phyloP scores from a whole-genome alignment of 2,113 vertebrate genomes.

The Anarrhichthys ocellatus region DNA sequence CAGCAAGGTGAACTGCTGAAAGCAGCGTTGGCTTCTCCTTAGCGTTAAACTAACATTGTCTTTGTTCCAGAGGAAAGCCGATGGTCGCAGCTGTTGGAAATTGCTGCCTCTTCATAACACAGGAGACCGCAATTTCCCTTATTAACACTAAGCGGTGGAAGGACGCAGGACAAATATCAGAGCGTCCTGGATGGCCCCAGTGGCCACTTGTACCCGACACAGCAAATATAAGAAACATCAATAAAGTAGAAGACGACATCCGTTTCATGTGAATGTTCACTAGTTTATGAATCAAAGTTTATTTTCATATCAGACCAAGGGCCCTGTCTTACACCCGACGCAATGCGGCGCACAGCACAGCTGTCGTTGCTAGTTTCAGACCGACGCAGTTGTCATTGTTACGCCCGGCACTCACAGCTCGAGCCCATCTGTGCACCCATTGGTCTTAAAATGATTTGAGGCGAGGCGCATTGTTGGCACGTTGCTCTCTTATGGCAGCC shows the following conservation, averaged over 20 bases:
- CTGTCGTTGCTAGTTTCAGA: no score
- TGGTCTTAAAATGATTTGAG: no score
- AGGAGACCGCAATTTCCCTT: not conserved
- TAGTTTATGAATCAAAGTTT: not conserved
- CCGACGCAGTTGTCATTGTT: no score
- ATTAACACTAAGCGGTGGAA: slow-evolving; percentile 7
- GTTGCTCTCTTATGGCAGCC: no score
- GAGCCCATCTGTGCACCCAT: no score
- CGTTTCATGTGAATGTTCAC: not conserved
- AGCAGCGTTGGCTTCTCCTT: slow-evolving; percentile 2
- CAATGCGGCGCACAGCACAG: no score
- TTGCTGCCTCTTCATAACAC: not conserved
- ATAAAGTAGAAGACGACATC: not conserved
- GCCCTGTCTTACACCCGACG: not conserved
- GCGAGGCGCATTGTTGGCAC: no score
- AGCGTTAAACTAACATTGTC: not conserved
- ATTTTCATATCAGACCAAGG: not conserved
- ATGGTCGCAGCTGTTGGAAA: not conserved
- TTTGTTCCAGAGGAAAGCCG: not conserved
- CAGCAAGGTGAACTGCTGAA: not conserved
- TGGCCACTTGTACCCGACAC: not conserved
- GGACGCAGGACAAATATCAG: slow-evolving; percentile 12
- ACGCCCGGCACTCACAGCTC: no score
- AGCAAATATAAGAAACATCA: not conserved
- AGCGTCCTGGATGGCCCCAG: not conserved